A percentile compares a stretch with the other conserved stretches of the same genome.
Conservation (phyloP, 2,888 invertebrate species). For the Hybos culiciformis region DNA sequence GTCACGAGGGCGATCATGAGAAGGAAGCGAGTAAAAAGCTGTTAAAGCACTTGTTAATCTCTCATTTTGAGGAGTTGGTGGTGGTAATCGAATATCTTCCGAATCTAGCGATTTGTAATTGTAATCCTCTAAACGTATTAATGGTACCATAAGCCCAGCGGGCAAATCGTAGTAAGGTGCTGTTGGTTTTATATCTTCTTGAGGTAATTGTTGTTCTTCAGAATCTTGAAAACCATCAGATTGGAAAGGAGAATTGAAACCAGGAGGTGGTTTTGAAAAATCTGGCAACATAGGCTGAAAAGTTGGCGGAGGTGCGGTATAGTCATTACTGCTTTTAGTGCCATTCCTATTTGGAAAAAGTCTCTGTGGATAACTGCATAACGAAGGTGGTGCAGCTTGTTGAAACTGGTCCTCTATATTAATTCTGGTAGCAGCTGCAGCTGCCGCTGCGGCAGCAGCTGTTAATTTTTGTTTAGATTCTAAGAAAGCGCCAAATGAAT, state of each 20-base stretch:
- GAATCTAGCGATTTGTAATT: conserved; percentile 85
- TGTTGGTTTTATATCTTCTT: conserved; percentile 72
- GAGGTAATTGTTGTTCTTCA: conserved; percentile 25
- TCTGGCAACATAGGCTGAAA: conserved; percentile 56
- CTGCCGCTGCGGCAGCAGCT: not conserved
- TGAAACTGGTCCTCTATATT: too few species aligned
- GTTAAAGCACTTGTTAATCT: conserved; percentile 85
- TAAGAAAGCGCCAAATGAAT: not conserved
- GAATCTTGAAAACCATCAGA: not conserved
- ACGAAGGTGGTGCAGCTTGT: not conserved
- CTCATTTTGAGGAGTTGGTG: conserved; percentile 90
- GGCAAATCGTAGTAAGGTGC: conserved; percentile 95
- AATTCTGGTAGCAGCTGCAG: not conserved
- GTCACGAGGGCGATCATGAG: conserved; percentile 89
- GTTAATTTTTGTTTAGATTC: not conserved
- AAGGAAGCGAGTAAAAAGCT: conserved; percentile 88
- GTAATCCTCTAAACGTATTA: conserved; percentile 84
- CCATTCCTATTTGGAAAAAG: not conserved
- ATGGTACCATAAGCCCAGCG: conserved; percentile 94
- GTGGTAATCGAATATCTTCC: conserved; percentile 77
- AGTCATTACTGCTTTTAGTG: conserved; percentile 4
- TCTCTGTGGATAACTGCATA: conserved; percentile 5
- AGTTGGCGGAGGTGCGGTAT: conserved; percentile 25
- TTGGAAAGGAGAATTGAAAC: conserved; percentile 41
- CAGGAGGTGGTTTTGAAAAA: conserved; percentile 76